Percentiles rank a stretch among this genome's conserved stretches.
phyloP scores from a whole-genome alignment of 1,140 invertebrate species.

The Anoplophora glabripennis region DNA sequence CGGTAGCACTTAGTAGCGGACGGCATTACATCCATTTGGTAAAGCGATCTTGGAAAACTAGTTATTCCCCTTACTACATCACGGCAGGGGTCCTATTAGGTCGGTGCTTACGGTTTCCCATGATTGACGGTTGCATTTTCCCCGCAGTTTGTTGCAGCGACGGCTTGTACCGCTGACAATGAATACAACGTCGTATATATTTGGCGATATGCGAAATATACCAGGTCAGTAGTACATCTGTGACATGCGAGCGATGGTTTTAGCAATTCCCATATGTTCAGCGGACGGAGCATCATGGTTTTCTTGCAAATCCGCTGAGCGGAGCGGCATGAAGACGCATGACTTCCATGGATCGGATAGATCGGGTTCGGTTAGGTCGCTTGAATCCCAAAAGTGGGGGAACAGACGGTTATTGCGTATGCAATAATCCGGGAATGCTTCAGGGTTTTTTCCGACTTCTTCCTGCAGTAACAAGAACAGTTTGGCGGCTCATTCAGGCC shows the following conservation, averaged over 20 bases:
- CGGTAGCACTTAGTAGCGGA: conserved; percentile 34
- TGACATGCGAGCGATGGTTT: conserved; percentile 26
- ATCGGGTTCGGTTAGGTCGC: conserved; percentile 14
- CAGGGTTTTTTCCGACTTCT: neutral
- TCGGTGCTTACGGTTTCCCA: conserved; percentile 47
- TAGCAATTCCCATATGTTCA: conserved; percentile 38
- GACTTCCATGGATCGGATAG: conserved; percentile 13
- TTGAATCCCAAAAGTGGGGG: conserved; percentile 24
- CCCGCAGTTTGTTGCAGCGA: conserved; percentile 33
- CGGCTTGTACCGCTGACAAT: conserved; percentile 39
- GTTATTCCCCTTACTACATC: conserved; percentile 37
- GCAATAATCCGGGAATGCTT: conserved; percentile 9
- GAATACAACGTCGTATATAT: conserved; percentile 29
- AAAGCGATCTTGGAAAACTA: conserved; percentile 42
- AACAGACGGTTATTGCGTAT: conserved; percentile 36
- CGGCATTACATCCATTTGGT: conserved; percentile 28
- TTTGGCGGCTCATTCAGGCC: neutral
- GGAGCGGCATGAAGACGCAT: conserved; percentile 20
- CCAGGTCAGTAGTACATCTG: conserved; percentile 39
- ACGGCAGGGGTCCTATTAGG: conserved; percentile 48
- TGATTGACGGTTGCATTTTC: conserved; percentile 39
- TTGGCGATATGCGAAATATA: conserved; percentile 30
- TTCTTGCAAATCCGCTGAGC: conserved; percentile 25
- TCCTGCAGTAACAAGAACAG: conserved; percentile 1
- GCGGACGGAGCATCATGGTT: conserved; percentile 23